Evolutionary conservation across 1,140 invertebrate species (phyloP).

Genomic region (Hylaeus volcanicus): DNA sequence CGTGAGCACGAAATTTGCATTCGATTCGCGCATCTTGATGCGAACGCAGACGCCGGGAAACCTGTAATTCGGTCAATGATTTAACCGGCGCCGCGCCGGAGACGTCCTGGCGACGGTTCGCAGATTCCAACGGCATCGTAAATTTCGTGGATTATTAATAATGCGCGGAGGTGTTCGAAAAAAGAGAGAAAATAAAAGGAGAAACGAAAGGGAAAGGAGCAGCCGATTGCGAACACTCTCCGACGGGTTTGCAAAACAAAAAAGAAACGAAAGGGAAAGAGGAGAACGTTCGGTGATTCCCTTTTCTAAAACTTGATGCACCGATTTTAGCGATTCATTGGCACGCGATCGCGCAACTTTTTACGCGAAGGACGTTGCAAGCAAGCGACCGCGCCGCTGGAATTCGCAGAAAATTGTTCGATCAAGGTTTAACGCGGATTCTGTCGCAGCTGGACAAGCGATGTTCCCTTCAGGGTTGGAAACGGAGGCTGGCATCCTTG

Average conservation of each 20-base stretch:
- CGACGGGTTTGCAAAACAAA: not conserved
- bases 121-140: conserved; percentile 43
- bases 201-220: conserved; percentile 1
- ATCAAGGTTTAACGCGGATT: too few species aligned
- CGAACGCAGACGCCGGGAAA: not conserved
- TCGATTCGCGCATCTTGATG: not conserved
- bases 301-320: too few species aligned
- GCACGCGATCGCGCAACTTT: too few species aligned
- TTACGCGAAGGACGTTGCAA: too few species aligned
- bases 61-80: conserved; percentile 10
- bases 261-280: not conserved
- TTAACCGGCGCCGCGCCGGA: conserved; percentile 33
- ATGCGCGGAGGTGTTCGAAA: not conserved
- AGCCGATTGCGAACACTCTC: not conserved
- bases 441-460: too few species aligned
- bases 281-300: too few species aligned
- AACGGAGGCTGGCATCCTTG: too few species aligned
- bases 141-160: conserved; percentile 38
- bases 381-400: too few species aligned
- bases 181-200: conserved; percentile 5
- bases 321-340: too few species aligned
- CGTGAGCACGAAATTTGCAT: conserved; percentile 19
- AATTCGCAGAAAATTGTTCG: not conserved
- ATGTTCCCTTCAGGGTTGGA: too few species aligned
- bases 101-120: conserved; percentile 35